These are phyloP conservation scores for Dascyllus trimaculatus DNA, from an alignment of 2,113 vertebrate species.

Conservation along the genomic window DNA sequence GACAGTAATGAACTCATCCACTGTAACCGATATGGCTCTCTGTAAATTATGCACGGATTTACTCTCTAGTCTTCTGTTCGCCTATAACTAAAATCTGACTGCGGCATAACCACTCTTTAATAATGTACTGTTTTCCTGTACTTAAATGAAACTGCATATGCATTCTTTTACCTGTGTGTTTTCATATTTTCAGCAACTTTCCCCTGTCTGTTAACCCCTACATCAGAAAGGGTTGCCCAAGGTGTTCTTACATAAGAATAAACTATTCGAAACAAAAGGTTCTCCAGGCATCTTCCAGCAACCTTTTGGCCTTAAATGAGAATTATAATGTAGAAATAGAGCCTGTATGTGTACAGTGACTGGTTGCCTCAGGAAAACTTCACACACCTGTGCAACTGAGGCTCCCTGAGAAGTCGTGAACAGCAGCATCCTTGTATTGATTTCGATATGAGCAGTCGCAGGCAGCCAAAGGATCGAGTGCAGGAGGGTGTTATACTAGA, in stretches of 20 bases:
- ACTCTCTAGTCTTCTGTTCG: conserved; percentile 3
- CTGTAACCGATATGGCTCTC: conserved; percentile 24
- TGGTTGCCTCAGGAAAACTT: not conserved
- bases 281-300: no score
- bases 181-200: not conserved
- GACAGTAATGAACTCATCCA: conserved; percentile 27
- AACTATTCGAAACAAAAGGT: no score
- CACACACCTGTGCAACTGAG: not conserved
- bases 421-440: conserved; percentile 38
- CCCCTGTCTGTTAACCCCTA: not conserved
- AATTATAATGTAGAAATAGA: not conserved
- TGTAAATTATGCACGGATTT: conserved; percentile 30
- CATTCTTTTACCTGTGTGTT: not conserved
- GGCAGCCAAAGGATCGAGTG: conserved; percentile 29
- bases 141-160: not conserved
- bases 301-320: not conserved
- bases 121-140: not conserved
- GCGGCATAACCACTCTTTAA: not conserved
- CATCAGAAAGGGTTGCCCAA: not conserved
- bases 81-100: not conserved
- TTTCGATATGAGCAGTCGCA: conserved; percentile 48
- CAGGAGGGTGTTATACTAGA: conserved; percentile 34
- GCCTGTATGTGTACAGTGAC: not conserved
- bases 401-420: conserved; percentile 18
- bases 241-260: not conserved